phyloP scores from a whole-genome alignment of 2,888 invertebrate genomes.

The Cerastis leucographa region DNA sequence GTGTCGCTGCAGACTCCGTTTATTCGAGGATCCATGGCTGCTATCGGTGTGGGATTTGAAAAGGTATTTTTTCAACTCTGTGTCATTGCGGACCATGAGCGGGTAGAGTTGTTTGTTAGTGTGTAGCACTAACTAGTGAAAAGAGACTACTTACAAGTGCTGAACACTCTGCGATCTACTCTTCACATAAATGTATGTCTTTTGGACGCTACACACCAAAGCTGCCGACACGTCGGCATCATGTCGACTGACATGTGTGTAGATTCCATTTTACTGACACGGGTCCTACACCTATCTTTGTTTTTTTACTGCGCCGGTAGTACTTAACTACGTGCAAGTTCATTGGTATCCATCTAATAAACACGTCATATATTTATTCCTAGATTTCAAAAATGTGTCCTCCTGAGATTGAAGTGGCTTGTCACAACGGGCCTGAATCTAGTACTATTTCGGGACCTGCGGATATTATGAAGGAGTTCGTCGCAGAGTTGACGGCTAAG shows the following conservation, averaged over 20 bases:
- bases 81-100: not conserved
- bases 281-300: too few species aligned
- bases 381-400: conserved; percentile 85
- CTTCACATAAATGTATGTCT: not conserved
- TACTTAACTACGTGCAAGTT: not conserved
- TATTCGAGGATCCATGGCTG: conserved; percentile 96
- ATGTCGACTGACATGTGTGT: too few species aligned
- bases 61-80: conserved; percentile 79
- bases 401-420: conserved; percentile 93
- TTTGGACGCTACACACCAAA: not conserved
- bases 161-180: not conserved
- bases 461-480: conserved; percentile 91
- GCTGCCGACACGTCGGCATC: too few species aligned
- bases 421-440: conserved; percentile 94
- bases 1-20: conserved; percentile 93
- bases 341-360: not conserved
- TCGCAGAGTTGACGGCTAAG: conserved; percentile 82
- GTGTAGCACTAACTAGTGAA: not conserved
- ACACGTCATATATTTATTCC: not conserved
- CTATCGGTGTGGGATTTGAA: conserved; percentile 92
- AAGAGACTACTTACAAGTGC: not conserved
- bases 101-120: not conserved
- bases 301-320: too few species aligned
- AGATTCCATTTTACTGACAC: too few species aligned
- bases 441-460: conserved; percentile 95